Evolutionary conservation across 1,140 invertebrate genomes (phyloP).

Genomic region (Lepidurus apus): DNA sequence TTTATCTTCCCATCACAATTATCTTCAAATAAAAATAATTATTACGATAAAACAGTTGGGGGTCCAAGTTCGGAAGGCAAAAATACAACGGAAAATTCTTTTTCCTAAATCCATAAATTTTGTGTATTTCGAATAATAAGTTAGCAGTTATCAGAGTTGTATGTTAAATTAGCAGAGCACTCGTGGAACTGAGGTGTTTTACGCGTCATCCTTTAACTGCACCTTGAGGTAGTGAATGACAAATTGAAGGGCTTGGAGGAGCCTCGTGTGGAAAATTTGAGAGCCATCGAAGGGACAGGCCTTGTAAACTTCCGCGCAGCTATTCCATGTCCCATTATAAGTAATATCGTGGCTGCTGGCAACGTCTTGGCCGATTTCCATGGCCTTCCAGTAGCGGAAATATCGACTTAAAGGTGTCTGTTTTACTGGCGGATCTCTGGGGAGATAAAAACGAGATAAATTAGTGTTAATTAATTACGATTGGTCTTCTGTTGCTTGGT

Average conservation of each 20-base stretch:
- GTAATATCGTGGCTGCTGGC: neutral
- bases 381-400: conserved; percentile 31
- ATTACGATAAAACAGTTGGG: neutral
- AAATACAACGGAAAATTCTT: conserved; percentile 5
- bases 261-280: neutral
- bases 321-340: neutral
- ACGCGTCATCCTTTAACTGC: conserved; percentile 8
- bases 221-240: conserved; percentile 18
- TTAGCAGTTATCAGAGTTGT: neutral
- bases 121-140: neutral
- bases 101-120: neutral
- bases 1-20: neutral
- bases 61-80: neutral
- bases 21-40: neutral
- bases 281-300: conserved; percentile 17
- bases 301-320: neutral
- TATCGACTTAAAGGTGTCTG: conserved; percentile 23
- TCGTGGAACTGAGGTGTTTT: neutral
- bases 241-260: neutral
- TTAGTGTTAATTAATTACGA: neutral
- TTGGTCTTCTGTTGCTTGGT: neutral
- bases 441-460: neutral
- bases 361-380: neutral
- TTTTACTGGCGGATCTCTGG: neutral
- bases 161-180: neutral